phyloP scores from a whole-genome alignment of 2,797 vertebrate genomes.

The Muscicapa striata region DNA sequence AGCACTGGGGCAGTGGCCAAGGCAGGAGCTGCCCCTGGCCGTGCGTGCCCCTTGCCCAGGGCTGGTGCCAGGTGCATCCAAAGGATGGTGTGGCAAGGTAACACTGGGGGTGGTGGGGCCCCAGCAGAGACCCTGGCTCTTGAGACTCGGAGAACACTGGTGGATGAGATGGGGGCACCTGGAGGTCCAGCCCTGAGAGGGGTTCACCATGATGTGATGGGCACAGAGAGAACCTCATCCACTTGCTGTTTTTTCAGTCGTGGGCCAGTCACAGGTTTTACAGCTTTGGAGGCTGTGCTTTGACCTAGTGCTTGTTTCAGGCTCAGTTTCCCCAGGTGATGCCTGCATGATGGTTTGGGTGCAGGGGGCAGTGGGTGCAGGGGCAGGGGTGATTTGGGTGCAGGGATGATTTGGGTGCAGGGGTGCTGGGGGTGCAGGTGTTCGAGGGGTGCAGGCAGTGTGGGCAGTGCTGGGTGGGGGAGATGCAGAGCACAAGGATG shows the following conservation, averaged over 20 bases:
- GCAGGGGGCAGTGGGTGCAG: no score
- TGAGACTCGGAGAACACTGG: fast-evolving
- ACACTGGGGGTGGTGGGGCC: fast-evolving
- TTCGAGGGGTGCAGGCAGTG: fast-evolving
- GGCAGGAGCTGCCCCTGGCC: background rate
- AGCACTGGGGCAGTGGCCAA: no score
- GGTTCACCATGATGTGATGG: fast-evolving
- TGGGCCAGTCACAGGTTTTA: background rate
- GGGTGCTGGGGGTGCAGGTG: background rate
- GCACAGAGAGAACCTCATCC: background rate
- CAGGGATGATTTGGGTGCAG: background rate
- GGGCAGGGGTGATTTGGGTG: no score
- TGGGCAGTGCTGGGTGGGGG: background rate
- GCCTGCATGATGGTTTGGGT: no score
- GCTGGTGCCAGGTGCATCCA: fast-evolving
- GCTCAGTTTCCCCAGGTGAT: background rate
- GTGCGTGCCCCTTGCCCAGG: background rate
- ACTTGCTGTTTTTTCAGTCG: background rate
- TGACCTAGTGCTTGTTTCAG: background rate
- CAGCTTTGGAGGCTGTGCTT: background rate
- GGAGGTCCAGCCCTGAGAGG: background rate
- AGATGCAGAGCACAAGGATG: background rate
- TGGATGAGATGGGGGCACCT: background rate
- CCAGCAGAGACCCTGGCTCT: background rate
- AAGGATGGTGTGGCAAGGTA: background rate